Percentiles rank a stretch among this genome's conserved stretches.
These are phyloP conservation scores for Sciurus carolinensis DNA, from an alignment of 2,797 vertebrate species.

Conservation along the genomic window DNA sequence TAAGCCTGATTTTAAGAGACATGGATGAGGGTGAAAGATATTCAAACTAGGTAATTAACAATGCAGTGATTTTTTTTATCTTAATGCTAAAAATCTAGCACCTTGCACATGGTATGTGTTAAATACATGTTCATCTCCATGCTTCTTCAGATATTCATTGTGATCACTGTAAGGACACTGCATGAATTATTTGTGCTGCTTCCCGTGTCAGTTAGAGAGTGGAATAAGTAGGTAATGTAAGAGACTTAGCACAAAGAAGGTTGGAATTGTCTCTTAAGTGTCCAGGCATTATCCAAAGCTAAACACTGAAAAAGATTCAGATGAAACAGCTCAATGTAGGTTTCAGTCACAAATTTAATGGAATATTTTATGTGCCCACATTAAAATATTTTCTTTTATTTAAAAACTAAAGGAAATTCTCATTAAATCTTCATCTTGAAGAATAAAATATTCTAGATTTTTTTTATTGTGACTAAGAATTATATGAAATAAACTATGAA, in stretches of 20 bases:
- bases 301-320: conserved; percentile 25
- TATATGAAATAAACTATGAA: not conserved
- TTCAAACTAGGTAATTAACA: not conserved
- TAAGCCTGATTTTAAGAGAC: not conserved
- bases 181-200: not conserved
- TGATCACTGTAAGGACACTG: not conserved
- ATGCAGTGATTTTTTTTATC: not conserved
- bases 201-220: not conserved
- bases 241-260: not conserved
- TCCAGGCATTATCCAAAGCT: not conserved
- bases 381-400: conserved; percentile 4
- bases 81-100: not conserved
- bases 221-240: not conserved
- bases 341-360: not conserved
- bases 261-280: conserved; percentile 15
- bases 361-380: not conserved
- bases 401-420: conserved; percentile 9
- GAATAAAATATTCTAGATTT: conserved; percentile 23
- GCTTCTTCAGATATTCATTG: not conserved
- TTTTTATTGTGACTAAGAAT: conserved; percentile 41
- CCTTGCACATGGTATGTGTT: not conserved
- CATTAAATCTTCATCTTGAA: conserved; percentile 37
- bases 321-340: conserved; percentile 17
- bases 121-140: not conserved
- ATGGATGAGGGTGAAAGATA: not conserved